Percentiles rank a stretch among this genome's conserved stretches.
phyloP scores from a whole-genome alignment of 2,797 vertebrate genomes.

The Dermochelys coriacea region DNA sequence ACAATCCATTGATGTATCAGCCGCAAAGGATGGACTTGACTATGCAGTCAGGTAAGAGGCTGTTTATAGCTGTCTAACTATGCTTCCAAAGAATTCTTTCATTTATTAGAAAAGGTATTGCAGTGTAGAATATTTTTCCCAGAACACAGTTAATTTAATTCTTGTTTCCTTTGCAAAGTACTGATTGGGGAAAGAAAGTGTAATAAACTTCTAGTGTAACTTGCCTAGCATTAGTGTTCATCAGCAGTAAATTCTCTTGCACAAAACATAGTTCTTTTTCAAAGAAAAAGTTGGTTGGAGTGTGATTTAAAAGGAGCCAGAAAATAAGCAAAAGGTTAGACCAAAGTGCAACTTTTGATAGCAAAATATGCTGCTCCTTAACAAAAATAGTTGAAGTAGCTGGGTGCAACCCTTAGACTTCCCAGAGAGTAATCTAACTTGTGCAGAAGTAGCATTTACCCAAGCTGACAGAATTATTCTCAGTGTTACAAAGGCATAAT shows the following conservation, averaged over 20 bases:
- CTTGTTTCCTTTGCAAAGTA: conserved; percentile 67
- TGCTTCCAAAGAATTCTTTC: conserved; percentile 24
- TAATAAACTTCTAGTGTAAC: conserved; percentile 56
- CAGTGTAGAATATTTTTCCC: conserved; percentile 36
- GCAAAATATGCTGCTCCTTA: conserved; percentile 13
- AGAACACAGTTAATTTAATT: conserved; percentile 62
- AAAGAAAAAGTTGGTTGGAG: too few relatives aligned
- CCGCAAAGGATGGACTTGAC: conserved; percentile 90
- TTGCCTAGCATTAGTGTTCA: conserved; percentile 48
- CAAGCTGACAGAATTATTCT: conserved; percentile 62
- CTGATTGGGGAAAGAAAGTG: conserved; percentile 48
- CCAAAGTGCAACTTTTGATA: conserved; percentile 21
- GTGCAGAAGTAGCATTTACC: conserved; percentile 18
- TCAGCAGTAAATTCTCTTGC: conserved; percentile 55
- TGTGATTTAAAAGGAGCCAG: conserved; percentile 6
- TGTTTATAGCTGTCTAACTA: conserved; percentile 63
- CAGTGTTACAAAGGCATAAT: conserved; percentile 11
- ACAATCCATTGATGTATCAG: conserved; percentile 88
- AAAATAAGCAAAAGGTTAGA: conserved; percentile 68
- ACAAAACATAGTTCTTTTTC: conserved; percentile 47
- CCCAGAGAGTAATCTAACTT: conserved; percentile 53
- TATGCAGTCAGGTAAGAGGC: conserved; percentile 89
- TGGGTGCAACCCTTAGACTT: conserved; percentile 34
- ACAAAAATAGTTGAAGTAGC: conserved; percentile 23
- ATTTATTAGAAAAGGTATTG: not conserved